Percentiles rank a stretch among this genome's conserved stretches.
phyloP scores from a whole-genome alignment of 2,113 vertebrate species.

The Illadopsis cleaveri region DNA sequence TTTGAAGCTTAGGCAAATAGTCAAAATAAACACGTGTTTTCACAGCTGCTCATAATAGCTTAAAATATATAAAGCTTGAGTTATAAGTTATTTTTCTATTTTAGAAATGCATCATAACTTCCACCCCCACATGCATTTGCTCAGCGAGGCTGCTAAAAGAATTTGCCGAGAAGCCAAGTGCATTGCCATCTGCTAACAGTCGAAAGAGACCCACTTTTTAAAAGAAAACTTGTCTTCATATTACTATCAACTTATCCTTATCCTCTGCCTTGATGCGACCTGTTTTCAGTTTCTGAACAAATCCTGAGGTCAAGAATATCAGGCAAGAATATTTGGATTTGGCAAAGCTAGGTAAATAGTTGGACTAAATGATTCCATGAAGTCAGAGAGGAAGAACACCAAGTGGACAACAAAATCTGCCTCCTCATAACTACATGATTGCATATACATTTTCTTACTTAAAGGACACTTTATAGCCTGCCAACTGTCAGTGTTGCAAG shows the following conservation, averaged over 20 bases:
- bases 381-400: not conserved
- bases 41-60: slow-evolving; percentile 57
- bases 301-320: not conserved
- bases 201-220: not conserved
- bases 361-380: not conserved
- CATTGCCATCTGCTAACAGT: slow-evolving; percentile 39
- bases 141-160: slow-evolving; percentile 22
- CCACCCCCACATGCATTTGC: slow-evolving; percentile 3
- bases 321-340: not conserved
- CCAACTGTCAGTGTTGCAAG: not conserved
- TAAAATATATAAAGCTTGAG: slow-evolving; percentile 29
- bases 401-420: not conserved
- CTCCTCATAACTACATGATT: not conserved
- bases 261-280: not conserved
- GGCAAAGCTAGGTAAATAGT: not conserved
- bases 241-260: not conserved
- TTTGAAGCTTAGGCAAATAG: slow-evolving; percentile 40
- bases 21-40: slow-evolving; percentile 63
- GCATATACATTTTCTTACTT: not conserved
- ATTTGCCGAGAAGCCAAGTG: not conserved
- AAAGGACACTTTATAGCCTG: not conserved
- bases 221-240: not conserved
- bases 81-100: slow-evolving; percentile 41
- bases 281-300: not conserved
- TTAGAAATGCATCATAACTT: slow-evolving; percentile 61